These are phyloP conservation scores for Leguminivora glycinivorella DNA, from an alignment of 1,140 invertebrate species.

Conservation along the genomic window DNA sequence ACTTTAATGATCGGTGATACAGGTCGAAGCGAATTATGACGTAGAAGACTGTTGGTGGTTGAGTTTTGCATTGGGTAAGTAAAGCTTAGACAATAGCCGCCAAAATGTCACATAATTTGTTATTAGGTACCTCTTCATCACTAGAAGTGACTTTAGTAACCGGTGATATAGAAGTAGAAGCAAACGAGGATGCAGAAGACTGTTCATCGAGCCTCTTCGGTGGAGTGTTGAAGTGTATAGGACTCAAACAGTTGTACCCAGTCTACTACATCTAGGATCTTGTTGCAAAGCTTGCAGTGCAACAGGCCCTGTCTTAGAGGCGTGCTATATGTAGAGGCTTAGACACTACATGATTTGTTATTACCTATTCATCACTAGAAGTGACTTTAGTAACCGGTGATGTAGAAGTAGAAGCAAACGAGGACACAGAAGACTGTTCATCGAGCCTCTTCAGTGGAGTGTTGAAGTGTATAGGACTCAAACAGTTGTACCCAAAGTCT, in stretches of 20 bases:
- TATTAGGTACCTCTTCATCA: conserved; percentile 62
- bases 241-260: conserved; percentile 61
- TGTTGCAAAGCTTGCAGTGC: conserved; percentile 17
- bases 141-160: conserved; percentile 54
- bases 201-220: conserved; percentile 46
- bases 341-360: too few species aligned
- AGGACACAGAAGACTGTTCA: conserved; percentile 47
- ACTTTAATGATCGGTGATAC: conserved; percentile 60
- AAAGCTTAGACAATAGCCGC: too few species aligned
- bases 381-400: conserved; percentile 56
- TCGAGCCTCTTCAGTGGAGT: conserved; percentile 48
- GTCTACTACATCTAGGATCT: conserved; percentile 50
- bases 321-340: too few species aligned
- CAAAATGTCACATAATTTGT: too few species aligned
- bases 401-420: conserved; percentile 60
- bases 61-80: too few species aligned
- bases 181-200: conserved; percentile 53
- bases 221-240: conserved; percentile 55
- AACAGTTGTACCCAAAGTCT: conserved; percentile 58
- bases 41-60: conserved; percentile 44
- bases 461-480: conserved; percentile 63
- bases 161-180: conserved; percentile 61
- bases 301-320: too few species aligned
- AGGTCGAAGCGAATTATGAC: conserved; percentile 57
- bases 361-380: conserved; percentile 64